phyloP scores from a whole-genome alignment of 2,888 invertebrate species.

The Caenorhabditis sp. region DNA sequence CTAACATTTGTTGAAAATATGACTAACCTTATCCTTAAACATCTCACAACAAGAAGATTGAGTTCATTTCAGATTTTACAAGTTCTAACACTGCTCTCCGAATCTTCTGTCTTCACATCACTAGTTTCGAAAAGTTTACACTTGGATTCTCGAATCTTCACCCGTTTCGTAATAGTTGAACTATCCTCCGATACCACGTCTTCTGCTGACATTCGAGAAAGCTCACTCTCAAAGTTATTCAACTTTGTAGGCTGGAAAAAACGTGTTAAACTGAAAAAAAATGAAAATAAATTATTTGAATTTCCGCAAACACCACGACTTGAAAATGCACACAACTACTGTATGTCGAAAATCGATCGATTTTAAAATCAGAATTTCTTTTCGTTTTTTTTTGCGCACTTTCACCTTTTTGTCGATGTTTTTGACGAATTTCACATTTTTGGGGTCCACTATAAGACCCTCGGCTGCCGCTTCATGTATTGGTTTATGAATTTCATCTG shows the following conservation, averaged over 20 bases:
- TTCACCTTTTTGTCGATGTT: constrained; percentile 11
- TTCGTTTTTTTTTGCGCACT: neutral
- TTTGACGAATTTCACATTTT: constrained; percentile 15
- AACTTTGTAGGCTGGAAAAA: constrained; percentile 3
- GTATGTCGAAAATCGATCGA: neutral
- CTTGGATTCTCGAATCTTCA: constrained; percentile 18
- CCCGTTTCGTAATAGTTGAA: neutral
- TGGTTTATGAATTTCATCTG: constrained; percentile 10
- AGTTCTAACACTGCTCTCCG: neutral
- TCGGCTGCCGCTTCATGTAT: constrained; percentile 17
- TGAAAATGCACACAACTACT: constrained; percentile 1
- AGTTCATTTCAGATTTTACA: constrained; percentile 5
- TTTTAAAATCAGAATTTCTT: constrained; percentile 1
- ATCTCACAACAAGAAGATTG: neutral
- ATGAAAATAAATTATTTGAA: neutral
- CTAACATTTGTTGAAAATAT: too few species aligned
- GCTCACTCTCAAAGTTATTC: neutral
- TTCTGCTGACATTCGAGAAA: neutral
- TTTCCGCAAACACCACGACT: constrained; percentile 15
- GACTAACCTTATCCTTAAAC: neutral
- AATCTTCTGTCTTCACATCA: constrained; percentile 3
- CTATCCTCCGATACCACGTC: neutral
- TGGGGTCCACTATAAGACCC: constrained; percentile 26
- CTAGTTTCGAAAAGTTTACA: constrained; percentile 20
- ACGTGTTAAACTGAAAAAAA: neutral